Base-by-base conservation (phyloP, 2,888 invertebrate species). In the Eudemis profundana region DNA sequence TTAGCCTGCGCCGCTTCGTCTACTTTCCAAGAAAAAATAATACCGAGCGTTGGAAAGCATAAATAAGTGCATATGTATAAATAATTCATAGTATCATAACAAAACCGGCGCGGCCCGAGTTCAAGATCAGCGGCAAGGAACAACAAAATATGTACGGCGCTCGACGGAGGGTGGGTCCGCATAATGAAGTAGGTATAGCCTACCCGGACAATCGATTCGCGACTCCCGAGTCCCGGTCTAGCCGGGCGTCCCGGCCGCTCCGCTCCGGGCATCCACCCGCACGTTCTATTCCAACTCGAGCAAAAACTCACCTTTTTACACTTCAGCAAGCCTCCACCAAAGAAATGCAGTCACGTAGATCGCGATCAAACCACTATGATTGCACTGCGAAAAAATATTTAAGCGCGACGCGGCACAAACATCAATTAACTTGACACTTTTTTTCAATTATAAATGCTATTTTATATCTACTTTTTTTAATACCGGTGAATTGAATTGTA, bases 261-360 rank as follows among this genome's bases (percentile, higher is more conserved):
- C 75, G 59, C 57, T 47, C 78, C 79, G 78, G 72, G 77, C 79
- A 75, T 72, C 74, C 75, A 74, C 79, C 78, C 77, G 79, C 74
- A 76, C 75, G 67, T 67, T 72, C 70, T 69, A 72, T 69, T 69
- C 69, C 72, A 73, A 79, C 74, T 72, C 76, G 76, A 74, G 78
- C 74, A 87, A 87, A 87, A 89, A 90, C 90, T 87, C 78, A 90
- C 89, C 89, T 89, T 82, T 89, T 87, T 76, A 84, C 89, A 87
- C 86, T 83, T 84, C 85, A 88, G 82, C 84, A 78, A 83, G 76
- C 85, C 83, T 84, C 82, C 81, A 84, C 83, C 79, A 78, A 85
- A 86, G 85, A 86, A 86, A 86, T 82, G 85, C 82, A 87, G 86
- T 82, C 85, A 82, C 84, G 86, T 79, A 82, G 84, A 85, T 87